Evolutionary conservation across 1,140 invertebrate species (phyloP), one percentile per base, ranked within the genome.

Genomic region (Ceratitis capitata): DNA sequence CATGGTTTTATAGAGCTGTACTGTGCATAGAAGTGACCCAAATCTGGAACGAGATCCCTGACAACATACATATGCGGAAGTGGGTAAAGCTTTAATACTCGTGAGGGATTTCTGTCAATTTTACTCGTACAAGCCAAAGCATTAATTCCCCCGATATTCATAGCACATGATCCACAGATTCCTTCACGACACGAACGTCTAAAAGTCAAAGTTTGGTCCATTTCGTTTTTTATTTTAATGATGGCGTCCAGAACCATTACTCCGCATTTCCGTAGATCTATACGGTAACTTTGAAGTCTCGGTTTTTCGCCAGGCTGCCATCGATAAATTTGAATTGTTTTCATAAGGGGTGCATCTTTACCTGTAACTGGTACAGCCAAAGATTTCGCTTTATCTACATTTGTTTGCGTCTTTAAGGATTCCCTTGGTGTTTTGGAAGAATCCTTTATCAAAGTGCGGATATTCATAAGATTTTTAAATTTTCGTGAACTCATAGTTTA

Each of bases 21-120:
- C 92, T 99, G 98, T 49, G 95, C 94, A 89, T 98, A 98, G 92
- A 99, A 99, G 89, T 98, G 97, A 83, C 93, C 97, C 93, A 99
- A 95, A 92, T 99, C 98, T 14, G 98, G 97, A 3, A 99, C 97
- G 58, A 99, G 92, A 93, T 99, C 98, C 91, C 99, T 98, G 5
- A 99, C 95, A 3, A 99, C 98, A 92, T 98, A 99, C 97, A 99
- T 98, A 90, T 99, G 98, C 1, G 98, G 98, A 82, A 99, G 92
- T 1, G 98, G 98, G 92, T 99, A 99, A 83, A 85, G 83, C 10
- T 58, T 51, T 39, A 85, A 64, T 26, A 64, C 99, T 95, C 92
- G 98, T 98, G 7, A 94, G 93, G 0, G 94, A 91, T 91, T 97
- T 96, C 29, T 35, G 47, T 85, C 74, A 29, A 90, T 89, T n/a